These are phyloP conservation scores for Eleutherodactylus coqui DNA, from an alignment of 2,797 vertebrate genomes.

Conservation along the genomic window DNA sequence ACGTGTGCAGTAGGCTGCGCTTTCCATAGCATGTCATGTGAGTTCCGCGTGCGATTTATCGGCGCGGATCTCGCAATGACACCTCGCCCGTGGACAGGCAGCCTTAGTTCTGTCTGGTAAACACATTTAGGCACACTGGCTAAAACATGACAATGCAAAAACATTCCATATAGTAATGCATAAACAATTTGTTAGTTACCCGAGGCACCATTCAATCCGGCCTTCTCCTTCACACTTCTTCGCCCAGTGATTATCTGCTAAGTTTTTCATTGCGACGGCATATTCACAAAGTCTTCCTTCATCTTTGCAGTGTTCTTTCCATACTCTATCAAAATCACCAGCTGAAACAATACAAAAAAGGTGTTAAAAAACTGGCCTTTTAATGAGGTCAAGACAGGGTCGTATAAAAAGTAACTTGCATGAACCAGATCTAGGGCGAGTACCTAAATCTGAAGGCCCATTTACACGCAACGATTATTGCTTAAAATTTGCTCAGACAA, in stretches of 20 bases:
- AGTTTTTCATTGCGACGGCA: conserved; percentile 97
- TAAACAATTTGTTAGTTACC: conserved; percentile 75
- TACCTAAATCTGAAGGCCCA: no score
- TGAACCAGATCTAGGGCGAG: no score
- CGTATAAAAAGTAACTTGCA: no score
- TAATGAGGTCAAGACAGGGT: background rate
- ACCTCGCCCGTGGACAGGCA: no score
- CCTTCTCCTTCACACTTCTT: conserved; percentile 94
- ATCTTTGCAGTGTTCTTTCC: conserved; percentile 97
- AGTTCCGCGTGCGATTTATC: no score
- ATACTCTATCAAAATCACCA: conserved; percentile 98
- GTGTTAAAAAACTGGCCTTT: background rate
- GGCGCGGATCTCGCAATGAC: no score
- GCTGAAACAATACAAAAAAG: conserved; percentile 76
- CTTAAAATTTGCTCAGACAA: no score
- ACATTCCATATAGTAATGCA: background rate
- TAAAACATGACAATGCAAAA: background rate
- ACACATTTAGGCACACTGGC: background rate
- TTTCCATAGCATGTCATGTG: no score
- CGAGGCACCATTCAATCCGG: conserved; percentile 98
- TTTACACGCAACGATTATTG: no score
- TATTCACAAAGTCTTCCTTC: conserved; percentile 96
- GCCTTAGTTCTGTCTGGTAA: background rate
- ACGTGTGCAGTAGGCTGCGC: no score
- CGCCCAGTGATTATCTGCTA: conserved; percentile 97